phyloP scores from a whole-genome alignment of 2,888 invertebrate species.

The Dasypogon diadema region DNA sequence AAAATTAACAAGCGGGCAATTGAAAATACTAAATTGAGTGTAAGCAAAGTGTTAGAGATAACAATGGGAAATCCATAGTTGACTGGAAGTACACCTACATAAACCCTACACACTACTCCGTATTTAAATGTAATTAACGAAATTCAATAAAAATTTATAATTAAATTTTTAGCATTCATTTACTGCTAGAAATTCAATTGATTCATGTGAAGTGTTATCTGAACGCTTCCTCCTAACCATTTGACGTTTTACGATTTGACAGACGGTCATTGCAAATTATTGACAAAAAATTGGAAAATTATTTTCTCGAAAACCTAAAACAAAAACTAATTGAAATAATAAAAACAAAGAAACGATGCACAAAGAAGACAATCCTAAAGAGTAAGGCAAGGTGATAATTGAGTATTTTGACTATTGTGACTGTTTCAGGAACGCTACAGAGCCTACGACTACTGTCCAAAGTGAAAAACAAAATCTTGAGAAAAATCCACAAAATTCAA shows the following conservation, averaged over 20 bases:
- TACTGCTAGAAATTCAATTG: too few relatives aligned
- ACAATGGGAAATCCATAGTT: too few relatives aligned
- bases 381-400: neutral
- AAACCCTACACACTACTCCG: too few relatives aligned
- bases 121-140: too few relatives aligned
- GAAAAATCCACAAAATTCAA: neutral
- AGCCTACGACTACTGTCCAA: neutral
- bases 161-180: too few relatives aligned
- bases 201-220: too few relatives aligned
- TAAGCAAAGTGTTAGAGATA: too few relatives aligned
- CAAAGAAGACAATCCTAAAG: conserved; percentile 29
- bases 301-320: neutral
- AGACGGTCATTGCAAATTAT: neutral
- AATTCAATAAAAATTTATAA: too few relatives aligned
- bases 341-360: conserved; percentile 19
- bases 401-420: neutral
- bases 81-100: too few relatives aligned
- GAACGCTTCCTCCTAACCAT: neutral
- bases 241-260: neutral
- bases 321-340: neutral
- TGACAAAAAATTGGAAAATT: neutral
- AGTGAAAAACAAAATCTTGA: neutral
- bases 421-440: neutral
- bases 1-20: too few relatives aligned
- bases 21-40: too few relatives aligned